A percentile compares a stretch with the other conserved stretches of the same genome.
Conservation (phyloP, 2,888 invertebrate species). For the Xanthorhoe spadicearia region DNA sequence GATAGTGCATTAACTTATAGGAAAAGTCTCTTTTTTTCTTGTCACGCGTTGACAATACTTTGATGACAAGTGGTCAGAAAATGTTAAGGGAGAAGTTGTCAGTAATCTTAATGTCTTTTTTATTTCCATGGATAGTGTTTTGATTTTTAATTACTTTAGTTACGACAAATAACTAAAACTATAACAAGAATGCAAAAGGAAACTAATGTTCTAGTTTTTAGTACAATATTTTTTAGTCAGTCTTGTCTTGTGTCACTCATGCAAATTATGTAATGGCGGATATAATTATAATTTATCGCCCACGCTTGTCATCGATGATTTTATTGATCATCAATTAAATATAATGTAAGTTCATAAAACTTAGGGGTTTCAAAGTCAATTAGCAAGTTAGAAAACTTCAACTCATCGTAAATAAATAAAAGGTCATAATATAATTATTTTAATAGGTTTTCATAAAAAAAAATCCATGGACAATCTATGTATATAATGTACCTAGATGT, state of each 20-base stretch:
- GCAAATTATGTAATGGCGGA: conserved; percentile 2
- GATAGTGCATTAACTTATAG: no score
- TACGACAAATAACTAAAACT: background rate
- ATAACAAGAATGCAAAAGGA: background rate
- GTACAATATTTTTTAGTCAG: background rate
- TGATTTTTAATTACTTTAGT: no score
- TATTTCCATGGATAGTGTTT: no score
- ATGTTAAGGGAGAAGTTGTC: no score
- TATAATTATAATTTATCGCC: conserved; percentile 13
- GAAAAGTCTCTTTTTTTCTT: no score
- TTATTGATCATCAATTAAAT: conserved; percentile 42
- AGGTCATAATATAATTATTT: background rate
- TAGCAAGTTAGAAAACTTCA: background rate
- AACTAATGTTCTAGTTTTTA: background rate
- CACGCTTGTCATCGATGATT: conserved; percentile 56
- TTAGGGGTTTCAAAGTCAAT: background rate
- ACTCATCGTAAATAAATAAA: background rate
- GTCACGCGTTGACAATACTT: no score
- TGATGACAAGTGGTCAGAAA: no score
- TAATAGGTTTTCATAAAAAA: background rate
- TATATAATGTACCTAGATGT: no score
- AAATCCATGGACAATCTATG: no score
- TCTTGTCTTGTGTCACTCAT: background rate
- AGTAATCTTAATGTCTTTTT: no score
- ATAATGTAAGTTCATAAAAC: background rate